These are phyloP conservation scores for Cataglyphis rosenhaueri DNA, from an alignment of 2,888 invertebrate species.

Conservation along the genomic window DNA sequence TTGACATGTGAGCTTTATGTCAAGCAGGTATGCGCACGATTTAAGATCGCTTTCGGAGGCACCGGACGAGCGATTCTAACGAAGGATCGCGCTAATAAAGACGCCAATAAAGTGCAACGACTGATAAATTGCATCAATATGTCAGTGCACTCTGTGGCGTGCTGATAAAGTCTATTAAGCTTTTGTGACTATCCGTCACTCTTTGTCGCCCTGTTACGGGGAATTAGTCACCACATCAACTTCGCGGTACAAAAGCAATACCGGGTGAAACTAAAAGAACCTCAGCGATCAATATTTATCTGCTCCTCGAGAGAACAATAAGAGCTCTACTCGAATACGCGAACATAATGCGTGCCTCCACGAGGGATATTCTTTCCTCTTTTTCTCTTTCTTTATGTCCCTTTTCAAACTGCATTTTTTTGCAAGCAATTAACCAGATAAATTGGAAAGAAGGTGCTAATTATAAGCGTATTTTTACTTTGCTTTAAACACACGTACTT, in stretches of 20 bases:
- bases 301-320: background rate
- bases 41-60: background rate
- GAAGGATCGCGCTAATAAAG: slow-evolving; percentile 41
- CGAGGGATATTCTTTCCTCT: slow-evolving; percentile 23
- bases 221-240: slow-evolving; percentile 63
- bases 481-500: slow-evolving; percentile 11
- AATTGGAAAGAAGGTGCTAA: background rate
- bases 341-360: background rate
- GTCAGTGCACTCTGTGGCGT: slow-evolving; percentile 65
- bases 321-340: slow-evolving; percentile 36
- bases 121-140: slow-evolving; percentile 70
- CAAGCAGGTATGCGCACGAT: background rate
- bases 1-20: background rate
- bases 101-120: slow-evolving; percentile 58
- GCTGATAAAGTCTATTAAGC: slow-evolving; percentile 78
- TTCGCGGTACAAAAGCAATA: slow-evolving; percentile 52
- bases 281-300: background rate
- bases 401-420: background rate
- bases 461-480: slow-evolving; percentile 8
- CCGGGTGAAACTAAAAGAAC: slow-evolving; percentile 14
- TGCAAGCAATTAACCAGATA: slow-evolving; percentile 51
- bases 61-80: slow-evolving; percentile 51
- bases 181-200: slow-evolving; percentile 71
- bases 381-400: background rate
- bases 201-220: slow-evolving; percentile 73